Evolutionary conservation across 1,140 invertebrate species (phyloP).

Genomic region (Lamellibrachia luymesi): DNA sequence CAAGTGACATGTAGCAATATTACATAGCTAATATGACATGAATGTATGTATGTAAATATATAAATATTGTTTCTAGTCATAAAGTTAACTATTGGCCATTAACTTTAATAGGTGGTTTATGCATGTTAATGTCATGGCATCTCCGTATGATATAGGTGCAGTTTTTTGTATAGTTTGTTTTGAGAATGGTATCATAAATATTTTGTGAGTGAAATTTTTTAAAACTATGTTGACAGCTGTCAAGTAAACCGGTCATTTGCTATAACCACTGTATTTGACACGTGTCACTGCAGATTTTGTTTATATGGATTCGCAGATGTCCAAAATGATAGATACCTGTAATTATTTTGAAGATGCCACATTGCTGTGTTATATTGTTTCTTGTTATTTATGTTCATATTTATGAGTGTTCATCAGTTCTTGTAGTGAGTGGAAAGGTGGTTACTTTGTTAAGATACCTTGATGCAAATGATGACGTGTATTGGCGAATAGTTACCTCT

Average conservation of each 20-base stretch:
- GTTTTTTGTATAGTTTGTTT: not conserved
- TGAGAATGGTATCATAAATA: not conserved
- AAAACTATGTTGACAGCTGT: not conserved
- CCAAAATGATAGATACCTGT: not conserved
- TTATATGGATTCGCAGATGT: not conserved
- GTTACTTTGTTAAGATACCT: too few relatives aligned
- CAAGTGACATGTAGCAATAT: not conserved
- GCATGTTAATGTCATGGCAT: not conserved
- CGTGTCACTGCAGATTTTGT: not conserved
- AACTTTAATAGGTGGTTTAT: not conserved
- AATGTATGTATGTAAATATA: not conserved
- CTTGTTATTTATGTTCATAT: not conserved
- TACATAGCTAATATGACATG: not conserved
- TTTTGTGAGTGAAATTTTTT: not conserved
- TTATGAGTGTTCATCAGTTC: not conserved
- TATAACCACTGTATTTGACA: not conserved
- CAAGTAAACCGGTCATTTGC: not conserved
- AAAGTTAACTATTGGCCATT: not conserved
- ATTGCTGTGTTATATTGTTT: not conserved
- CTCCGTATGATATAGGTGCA: not conserved
- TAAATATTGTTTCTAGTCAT: not conserved
- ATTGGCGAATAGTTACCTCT: too few relatives aligned
- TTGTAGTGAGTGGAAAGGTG: too few relatives aligned
- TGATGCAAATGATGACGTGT: too few relatives aligned
- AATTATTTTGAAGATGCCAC: not conserved